These are phyloP conservation scores for Ditylenchus weischeri DNA, from an alignment of 2,888 invertebrate genomes.

Conservation along the genomic window DNA sequence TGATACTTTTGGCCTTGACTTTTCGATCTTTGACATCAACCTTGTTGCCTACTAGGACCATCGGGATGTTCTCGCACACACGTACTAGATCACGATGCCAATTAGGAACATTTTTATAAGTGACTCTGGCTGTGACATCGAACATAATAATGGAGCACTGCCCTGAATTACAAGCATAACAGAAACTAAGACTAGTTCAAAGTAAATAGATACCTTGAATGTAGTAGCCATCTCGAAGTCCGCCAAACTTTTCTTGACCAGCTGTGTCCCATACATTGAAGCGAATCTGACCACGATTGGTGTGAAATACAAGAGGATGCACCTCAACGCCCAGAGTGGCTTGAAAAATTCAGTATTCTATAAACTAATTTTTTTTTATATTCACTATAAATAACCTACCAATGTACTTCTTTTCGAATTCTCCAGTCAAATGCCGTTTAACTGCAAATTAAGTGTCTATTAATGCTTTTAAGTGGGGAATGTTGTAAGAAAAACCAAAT, in stretches of 20 bases:
- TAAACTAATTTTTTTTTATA: too few relatives aligned
- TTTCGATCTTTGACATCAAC: slow-evolving; percentile 99
- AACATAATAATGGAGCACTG: slow-evolving; percentile 94
- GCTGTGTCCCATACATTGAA: slow-evolving; percentile 81
- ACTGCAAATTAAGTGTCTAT: slow-evolving; percentile 63
- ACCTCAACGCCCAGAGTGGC: slow-evolving; percentile 99
- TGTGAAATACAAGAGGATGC: slow-evolving; percentile 95
- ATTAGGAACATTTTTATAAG: slow-evolving; percentile 99
- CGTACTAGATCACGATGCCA: slow-evolving; percentile 98
- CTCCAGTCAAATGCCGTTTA: slow-evolving; percentile 97
- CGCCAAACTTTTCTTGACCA: slow-evolving; percentile 99
- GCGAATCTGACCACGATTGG: slow-evolving; percentile 89
- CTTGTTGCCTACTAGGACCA: slow-evolving; percentile 98
- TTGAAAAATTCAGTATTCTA: slow-evolving; percentile 41
- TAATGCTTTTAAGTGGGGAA: too few relatives aligned
- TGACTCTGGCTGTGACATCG: slow-evolving; percentile 96
- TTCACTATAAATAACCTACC: slow-evolving; percentile 56
- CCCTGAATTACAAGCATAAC: slow-evolving; percentile 59
- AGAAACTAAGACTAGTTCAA: too few relatives aligned
- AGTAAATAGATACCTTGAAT: slow-evolving; percentile 76
- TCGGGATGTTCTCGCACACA: slow-evolving; percentile 99
- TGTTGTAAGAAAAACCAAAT: slow-evolving; percentile 69
- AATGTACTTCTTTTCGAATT: slow-evolving; percentile 99
- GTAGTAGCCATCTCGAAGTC: slow-evolving; percentile 95
- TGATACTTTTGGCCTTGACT: slow-evolving; percentile 97